phyloP scores from a whole-genome alignment of 1,140 invertebrate species.

The Magallana angulata region DNA sequence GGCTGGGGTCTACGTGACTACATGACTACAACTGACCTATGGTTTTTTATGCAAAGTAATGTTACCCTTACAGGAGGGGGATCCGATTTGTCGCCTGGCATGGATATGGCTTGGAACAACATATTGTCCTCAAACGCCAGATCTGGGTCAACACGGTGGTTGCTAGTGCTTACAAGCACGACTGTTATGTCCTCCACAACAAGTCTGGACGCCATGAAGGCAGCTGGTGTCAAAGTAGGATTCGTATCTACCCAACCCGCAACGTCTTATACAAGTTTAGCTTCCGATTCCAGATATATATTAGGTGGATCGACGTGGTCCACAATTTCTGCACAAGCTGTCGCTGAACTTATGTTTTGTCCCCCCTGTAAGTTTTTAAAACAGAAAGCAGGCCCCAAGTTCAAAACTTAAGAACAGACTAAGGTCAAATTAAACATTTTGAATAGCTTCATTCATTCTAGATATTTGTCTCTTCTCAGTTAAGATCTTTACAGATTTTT shows the following conservation, averaged over 20 bases:
- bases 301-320: background rate
- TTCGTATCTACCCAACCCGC: background rate
- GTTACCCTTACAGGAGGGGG: background rate
- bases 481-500: too few species aligned
- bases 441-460: too few species aligned
- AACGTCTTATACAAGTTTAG: background rate
- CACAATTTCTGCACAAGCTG: background rate
- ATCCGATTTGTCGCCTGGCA: background rate
- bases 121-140: background rate
- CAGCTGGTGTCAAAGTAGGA: constrained; percentile 1
- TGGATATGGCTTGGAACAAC: background rate
- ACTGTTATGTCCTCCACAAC: background rate
- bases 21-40: background rate
- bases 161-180: background rate
- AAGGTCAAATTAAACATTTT: too few species aligned
- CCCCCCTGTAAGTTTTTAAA: background rate
- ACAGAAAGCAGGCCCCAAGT: too few species aligned
- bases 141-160: background rate
- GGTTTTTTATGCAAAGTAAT: too few species aligned
- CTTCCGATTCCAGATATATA: background rate
- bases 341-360: too few species aligned
- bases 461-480: too few species aligned
- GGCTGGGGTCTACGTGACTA: constrained; percentile 14
- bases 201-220: background rate
- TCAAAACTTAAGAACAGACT: too few species aligned